Evolutionary conservation across 2,888 invertebrate species (phyloP).

Genomic region (Enchytraeus crypticus): DNA sequence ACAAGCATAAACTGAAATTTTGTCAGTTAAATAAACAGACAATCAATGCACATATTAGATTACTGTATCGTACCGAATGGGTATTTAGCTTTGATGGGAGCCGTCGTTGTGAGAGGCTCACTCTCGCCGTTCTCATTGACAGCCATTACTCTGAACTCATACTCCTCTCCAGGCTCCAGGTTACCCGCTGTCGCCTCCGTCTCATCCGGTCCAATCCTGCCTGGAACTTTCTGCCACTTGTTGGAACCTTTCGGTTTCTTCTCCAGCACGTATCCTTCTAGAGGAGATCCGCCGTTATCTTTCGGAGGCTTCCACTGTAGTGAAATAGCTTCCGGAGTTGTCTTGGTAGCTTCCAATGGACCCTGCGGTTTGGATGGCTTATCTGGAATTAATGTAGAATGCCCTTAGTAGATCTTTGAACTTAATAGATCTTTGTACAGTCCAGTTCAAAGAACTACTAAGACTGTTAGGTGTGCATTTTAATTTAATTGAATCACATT

Average conservation of each 20-base stretch:
- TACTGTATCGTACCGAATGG: constrained; percentile 66
- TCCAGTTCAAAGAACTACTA: too few relatives aligned
- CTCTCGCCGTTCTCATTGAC: constrained; percentile 97
- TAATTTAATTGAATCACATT: too few relatives aligned
- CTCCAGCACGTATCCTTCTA: constrained; percentile 93
- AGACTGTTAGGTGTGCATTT: too few relatives aligned
- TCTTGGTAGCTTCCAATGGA: constrained; percentile 76
- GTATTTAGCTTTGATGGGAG: constrained; percentile 88
- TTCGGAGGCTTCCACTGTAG: constrained; percentile 93
- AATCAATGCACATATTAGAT: neutral
- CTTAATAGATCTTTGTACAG: too few relatives aligned
- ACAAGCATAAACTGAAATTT: too few relatives aligned
- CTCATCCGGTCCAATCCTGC: constrained; percentile 20
- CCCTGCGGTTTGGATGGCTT: constrained; percentile 83
- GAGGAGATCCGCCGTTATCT: constrained; percentile 86
- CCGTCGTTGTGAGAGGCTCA: constrained; percentile 77
- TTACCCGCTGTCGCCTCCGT: constrained; percentile 65
- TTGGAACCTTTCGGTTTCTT: constrained; percentile 62
- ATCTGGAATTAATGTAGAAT: constrained; percentile 55
- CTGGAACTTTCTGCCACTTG: constrained; percentile 41
- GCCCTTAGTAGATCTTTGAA: too few relatives aligned
- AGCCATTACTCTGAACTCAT: constrained; percentile 95
- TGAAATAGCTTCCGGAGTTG: constrained; percentile 87
- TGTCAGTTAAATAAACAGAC: too few relatives aligned
- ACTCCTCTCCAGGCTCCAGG: constrained; percentile 78